phyloP scores from a whole-genome alignment of 92 coral and sea anemone genomes.

The Galaxea fascicularis region DNA sequence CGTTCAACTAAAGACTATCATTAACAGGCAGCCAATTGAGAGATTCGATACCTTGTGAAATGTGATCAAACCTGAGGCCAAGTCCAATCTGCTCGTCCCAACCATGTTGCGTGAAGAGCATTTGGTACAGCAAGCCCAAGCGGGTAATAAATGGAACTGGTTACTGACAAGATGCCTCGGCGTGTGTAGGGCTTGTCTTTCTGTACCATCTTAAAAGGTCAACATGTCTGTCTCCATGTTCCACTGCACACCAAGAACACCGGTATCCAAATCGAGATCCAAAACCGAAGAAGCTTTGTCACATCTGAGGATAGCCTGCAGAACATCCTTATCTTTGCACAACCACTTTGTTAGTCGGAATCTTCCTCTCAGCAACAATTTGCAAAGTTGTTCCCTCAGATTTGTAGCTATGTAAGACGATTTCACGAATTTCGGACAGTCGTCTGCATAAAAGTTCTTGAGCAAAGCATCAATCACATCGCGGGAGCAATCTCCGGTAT shows the following conservation, averaged over 20 bases:
- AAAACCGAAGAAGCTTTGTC: not conserved
- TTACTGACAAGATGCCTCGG: not conserved
- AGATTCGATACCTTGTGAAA: too few species aligned
- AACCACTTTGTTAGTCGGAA: not conserved
- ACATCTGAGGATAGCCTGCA: not conserved
- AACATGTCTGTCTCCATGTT: not conserved
- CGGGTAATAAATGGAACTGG: not conserved
- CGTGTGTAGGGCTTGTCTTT: not conserved
- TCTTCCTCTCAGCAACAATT: not conserved
- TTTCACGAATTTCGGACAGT: constrained; percentile 14
- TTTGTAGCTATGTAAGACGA: not conserved
- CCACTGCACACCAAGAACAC: not conserved
- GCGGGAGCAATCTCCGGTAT: not conserved
- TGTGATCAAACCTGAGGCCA: too few species aligned
- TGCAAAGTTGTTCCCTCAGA: not conserved
- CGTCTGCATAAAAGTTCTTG: constrained; percentile 10
- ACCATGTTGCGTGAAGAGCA: not conserved
- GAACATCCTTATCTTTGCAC: not conserved
- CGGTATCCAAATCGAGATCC: not conserved
- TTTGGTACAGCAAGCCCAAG: not conserved
- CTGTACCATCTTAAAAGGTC: not conserved
- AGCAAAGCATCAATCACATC: not conserved
- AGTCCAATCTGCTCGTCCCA: not conserved
- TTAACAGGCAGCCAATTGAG: too few species aligned
- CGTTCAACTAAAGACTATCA: too few species aligned